A percentile compares a stretch with the other conserved stretches of the same genome.
These are phyloP conservation scores for Choloepus didactylus DNA, from an alignment of 2,797 vertebrate species.

Conservation along the genomic window DNA sequence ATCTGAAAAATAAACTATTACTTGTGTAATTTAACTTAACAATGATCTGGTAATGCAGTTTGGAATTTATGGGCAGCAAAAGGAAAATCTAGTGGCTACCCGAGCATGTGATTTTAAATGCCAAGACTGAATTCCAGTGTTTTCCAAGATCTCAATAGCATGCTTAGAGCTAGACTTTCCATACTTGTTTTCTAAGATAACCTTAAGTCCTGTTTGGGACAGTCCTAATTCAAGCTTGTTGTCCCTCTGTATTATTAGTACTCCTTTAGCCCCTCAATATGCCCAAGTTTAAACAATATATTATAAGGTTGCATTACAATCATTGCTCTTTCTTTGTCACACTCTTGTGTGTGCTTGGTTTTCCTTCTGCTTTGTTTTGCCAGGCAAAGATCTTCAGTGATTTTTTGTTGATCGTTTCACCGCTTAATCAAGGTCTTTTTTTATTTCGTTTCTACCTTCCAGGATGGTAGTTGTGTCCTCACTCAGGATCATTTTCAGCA, in stretches of 20 bases:
- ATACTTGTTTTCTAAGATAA: neutral
- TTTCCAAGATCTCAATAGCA: neutral
- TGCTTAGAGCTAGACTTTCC: neutral
- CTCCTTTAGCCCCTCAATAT: rapidly evolving
- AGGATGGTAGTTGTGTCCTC: neutral
- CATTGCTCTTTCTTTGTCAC: neutral
- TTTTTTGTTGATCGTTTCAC: neutral
- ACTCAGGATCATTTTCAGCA: neutral
- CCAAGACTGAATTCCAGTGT: neutral
- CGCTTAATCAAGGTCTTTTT: neutral
- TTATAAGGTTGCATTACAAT: neutral
- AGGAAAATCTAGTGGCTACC: neutral
- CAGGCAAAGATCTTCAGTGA: neutral
- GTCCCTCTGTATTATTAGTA: neutral
- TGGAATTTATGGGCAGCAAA: neutral
- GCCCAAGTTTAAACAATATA: neutral
- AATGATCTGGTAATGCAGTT: neutral
- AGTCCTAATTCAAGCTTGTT: neutral
- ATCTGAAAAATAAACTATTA: neutral
- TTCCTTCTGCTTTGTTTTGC: neutral
- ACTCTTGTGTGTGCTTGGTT: neutral
- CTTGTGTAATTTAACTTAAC: neutral
- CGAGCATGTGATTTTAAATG: neutral
- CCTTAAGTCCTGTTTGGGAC: neutral
- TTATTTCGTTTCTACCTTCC: neutral